Evolutionary conservation across 2,797 vertebrate genomes (phyloP).

Genomic region (Apodemus agrarius): DNA sequence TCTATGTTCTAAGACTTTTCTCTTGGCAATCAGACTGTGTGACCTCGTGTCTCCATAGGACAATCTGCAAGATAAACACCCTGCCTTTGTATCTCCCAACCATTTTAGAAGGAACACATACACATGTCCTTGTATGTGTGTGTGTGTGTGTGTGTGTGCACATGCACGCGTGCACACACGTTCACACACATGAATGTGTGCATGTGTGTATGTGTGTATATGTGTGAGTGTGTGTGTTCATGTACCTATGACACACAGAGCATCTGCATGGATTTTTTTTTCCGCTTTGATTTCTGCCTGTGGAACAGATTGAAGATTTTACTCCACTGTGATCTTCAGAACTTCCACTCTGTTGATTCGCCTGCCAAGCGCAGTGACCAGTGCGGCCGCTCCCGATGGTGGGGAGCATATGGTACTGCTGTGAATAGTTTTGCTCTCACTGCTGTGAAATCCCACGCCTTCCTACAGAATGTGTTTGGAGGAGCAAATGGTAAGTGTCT

Average conservation of each 20-base stretch:
- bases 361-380: constrained; percentile 83
- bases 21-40: neutral
- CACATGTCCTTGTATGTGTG: too few relatives aligned
- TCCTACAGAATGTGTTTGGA: constrained; percentile 82
- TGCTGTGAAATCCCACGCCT: constrained; percentile 80
- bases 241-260: neutral
- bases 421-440: constrained; percentile 77
- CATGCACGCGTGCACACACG: neutral
- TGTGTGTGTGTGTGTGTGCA: neutral
- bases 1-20: constrained; percentile 52
- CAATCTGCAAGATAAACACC: neutral
- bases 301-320: constrained; percentile 78
- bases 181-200: neutral
- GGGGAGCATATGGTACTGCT: constrained; percentile 82
- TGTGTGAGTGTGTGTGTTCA: too few relatives aligned
- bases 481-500: constrained; percentile 75
- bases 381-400: constrained; percentile 77
- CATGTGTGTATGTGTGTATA: neutral
- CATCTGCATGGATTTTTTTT: constrained; percentile 55
- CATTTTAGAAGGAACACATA: constrained; percentile 38
- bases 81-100: neutral
- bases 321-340: constrained; percentile 77
- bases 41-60: neutral
- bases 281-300: constrained; percentile 69
- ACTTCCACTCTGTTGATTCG: constrained; percentile 78